Base-by-base conservation (phyloP, 2,888 invertebrate genomes). In the Sycophila texana region DNA sequence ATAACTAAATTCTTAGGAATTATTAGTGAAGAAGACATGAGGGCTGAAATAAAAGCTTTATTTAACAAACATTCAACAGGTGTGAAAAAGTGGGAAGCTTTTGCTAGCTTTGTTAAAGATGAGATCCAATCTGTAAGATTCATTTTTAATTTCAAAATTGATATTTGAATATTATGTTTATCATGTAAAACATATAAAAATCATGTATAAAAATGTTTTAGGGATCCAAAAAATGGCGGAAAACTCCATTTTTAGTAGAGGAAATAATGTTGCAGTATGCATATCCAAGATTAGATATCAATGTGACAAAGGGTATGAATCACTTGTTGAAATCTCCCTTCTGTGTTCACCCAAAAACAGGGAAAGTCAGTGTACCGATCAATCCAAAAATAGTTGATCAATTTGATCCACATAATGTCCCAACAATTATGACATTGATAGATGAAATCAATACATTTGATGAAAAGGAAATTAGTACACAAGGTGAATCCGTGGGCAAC, bases 321-420 rank as follows among this genome's bases (percentile, higher is more conserved):
- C 99, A 99, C 92, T 95, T 99, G 87, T 91, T 99, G 16, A 99
- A 99, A 90, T 95, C 98, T n/a, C 99, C 99, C 0, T 99, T 99
- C 91, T 99, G 98, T 91, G 94, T 99, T 78, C 99, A 99, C 92
- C 99, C 99, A 0, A 97, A 98, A 91, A 99, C 98, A 63, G 99
- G 98, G 0, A 96, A 97, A 91, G 94, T 99, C 39, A 99, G 98
- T 86, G 94, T 99, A 61, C 97, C 97, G 0, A 94, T 98, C 86
- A 94, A 94, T 88, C 93, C 94, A 0, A 93, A 92, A 82, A 91
- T 92, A 16, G 93, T 94, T 5, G 94, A 94, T 75, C 92, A 93
- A 82, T 97, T 98, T 88, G 93, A 96, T 91, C 95, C 95, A 0
- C 91, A 91, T 26, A 91, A 91, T 39, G 96, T 96, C 2, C 97